These are phyloP conservation scores for Poecilia latipinna DNA, from an alignment of 2,113 vertebrate species.

Conservation along the genomic window DNA sequence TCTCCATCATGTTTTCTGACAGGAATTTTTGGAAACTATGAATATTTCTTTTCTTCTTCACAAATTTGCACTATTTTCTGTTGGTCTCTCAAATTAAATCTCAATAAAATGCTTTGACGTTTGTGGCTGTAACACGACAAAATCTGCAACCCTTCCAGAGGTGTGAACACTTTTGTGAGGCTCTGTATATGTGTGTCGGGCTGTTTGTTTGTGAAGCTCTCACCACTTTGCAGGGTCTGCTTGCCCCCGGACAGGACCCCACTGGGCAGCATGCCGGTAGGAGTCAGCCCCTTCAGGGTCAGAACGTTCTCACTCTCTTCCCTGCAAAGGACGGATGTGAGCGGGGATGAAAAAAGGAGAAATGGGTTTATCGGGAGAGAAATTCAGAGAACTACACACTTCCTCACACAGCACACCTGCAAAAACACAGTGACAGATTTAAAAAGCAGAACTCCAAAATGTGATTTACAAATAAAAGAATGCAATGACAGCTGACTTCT, in stretches of 20 bases:
- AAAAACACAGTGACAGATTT: neutral
- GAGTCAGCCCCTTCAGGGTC: conserved; percentile 85
- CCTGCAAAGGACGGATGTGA: conserved; percentile 57
- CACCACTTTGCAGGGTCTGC: conserved; percentile 86
- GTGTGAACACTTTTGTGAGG: neutral
- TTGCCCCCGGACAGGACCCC: conserved; percentile 85
- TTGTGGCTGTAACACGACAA: neutral
- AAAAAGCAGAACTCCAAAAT: neutral
- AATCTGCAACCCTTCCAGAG: neutral
- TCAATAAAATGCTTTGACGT: neutral
- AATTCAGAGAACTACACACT: conserved; percentile 44
- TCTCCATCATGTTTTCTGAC: too few relatives aligned
- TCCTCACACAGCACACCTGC: conserved; percentile 28
- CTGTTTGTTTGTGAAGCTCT: conserved; percentile 45
- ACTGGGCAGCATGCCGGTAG: conserved; percentile 86
- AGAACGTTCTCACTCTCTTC: conserved; percentile 87
- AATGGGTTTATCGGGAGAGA: conserved; percentile 23
- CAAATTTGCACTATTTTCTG: too few relatives aligned
- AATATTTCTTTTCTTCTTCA: too few relatives aligned
- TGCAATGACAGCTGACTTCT: conserved; percentile 9
- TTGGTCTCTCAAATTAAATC: neutral
- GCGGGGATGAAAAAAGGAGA: conserved; percentile 3
- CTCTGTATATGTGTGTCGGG: conserved; percentile 29
- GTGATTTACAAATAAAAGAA: neutral
- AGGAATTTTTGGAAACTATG: neutral